Percentiles rank a stretch among this genome's conserved stretches.
Conservation (phyloP, 2,113 vertebrate genomes). For the Dicerorhinus sumatrensis region DNA sequence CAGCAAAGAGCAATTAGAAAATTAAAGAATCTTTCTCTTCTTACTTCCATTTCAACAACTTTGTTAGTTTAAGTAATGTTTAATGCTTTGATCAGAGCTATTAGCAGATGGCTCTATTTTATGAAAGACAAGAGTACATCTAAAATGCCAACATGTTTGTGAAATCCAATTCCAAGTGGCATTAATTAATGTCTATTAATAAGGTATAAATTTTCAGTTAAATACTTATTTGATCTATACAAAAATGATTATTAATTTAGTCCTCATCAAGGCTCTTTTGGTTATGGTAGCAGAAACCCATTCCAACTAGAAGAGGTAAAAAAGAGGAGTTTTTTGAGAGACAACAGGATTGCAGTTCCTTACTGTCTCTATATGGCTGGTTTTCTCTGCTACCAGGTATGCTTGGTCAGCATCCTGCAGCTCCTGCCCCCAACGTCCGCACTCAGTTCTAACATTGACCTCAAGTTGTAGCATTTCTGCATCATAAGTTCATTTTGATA, state of each 20-base stretch:
- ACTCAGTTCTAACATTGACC: background rate
- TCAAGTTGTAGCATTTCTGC: background rate
- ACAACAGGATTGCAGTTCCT: background rate
- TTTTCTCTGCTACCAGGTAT: background rate
- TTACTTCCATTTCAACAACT: conserved; percentile 61
- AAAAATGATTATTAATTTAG: conserved; percentile 53
- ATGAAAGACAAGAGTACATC: conserved; percentile 57
- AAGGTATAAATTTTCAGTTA: conserved; percentile 51
- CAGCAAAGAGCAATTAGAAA: conserved; percentile 70
- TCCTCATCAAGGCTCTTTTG: background rate
- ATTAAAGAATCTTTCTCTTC: conserved; percentile 49
- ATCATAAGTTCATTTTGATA: background rate
- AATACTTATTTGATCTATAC: conserved; percentile 25
- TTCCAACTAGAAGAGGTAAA: background rate
- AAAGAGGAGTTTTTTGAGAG: background rate
- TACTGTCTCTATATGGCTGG: background rate
- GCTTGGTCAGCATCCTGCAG: background rate
- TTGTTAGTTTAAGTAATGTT: conserved; percentile 59
- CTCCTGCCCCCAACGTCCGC: rapidly evolving
- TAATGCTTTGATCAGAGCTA: conserved; percentile 66
- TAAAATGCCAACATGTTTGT: conserved; percentile 69
- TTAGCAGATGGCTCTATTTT: conserved; percentile 72
- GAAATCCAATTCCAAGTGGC: conserved; percentile 46
- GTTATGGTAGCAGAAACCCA: background rate
- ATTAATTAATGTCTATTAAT: conserved; percentile 67